These are phyloP conservation scores for Cosmorhoe ocellata DNA, from an alignment of 2,888 invertebrate genomes.

Conservation along the genomic window DNA sequence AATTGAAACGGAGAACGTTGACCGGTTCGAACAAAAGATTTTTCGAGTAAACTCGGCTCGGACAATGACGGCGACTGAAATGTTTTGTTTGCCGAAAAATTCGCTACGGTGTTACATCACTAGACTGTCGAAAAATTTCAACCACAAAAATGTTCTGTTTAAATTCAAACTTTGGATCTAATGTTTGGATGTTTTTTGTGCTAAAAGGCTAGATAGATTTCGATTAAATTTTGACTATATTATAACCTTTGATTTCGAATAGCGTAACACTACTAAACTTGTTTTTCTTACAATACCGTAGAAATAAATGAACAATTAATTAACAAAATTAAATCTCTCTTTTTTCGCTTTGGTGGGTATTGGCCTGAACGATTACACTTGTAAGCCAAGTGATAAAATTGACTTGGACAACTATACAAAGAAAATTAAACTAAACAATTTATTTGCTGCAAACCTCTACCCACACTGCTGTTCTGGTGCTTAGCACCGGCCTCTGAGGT, in stretches of 20 bases:
- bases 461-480: not conserved
- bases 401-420: slow-evolving; percentile 1
- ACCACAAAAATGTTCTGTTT: not conserved
- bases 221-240: no score
- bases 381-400: not conserved
- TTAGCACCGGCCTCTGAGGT: not conserved
- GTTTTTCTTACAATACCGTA: no score
- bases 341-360: no score
- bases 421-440: slow-evolving; percentile 5
- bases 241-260: no score
- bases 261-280: no score
- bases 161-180: no score
- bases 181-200: no score
- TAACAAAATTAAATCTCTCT: no score
- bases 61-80: not conserved
- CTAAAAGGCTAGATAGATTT: no score
- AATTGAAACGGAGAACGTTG: not conserved
- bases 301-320: no score
- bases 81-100: slow-evolving; percentile 12
- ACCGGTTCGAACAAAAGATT: slow-evolving; percentile 5
- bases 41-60: slow-evolving; percentile 11
- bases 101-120: slow-evolving; percentile 1
- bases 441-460: not conserved
- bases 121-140: not conserved
- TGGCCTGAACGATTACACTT: no score